phyloP scores from a whole-genome alignment of 2,888 invertebrate genomes.

The Phragmatobia fuliginosa region DNA sequence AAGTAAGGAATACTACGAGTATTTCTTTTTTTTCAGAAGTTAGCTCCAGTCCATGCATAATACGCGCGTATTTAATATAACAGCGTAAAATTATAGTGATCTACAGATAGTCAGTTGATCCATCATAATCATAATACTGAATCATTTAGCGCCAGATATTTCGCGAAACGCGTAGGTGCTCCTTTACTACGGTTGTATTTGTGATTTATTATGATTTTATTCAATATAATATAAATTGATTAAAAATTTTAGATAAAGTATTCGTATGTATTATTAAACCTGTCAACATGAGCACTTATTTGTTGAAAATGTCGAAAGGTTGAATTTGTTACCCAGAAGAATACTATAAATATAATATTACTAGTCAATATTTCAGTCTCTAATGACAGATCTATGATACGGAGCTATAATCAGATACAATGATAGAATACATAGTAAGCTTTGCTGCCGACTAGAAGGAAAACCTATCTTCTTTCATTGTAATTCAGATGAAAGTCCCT shows the following conservation, averaged over 20 bases:
- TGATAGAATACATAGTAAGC: conserved; percentile 26
- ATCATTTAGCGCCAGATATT: conserved; percentile 12
- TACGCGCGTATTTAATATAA: neutral
- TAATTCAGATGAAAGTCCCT: conserved; percentile 24
- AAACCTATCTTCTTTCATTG: conserved; percentile 26
- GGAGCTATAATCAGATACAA: conserved; percentile 38
- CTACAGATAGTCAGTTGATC: neutral
- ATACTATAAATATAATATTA: conserved; percentile 33
- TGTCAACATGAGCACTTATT: conserved; percentile 33
- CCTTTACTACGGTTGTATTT: neutral
- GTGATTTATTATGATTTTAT: conserved; percentile 4
- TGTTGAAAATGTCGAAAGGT: conserved; percentile 27
- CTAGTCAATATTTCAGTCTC: conserved; percentile 28
- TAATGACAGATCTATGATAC: conserved; percentile 40
- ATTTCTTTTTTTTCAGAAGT: neutral
- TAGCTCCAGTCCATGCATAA: neutral
- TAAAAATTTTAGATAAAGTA: conserved; percentile 6
- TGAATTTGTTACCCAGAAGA: conserved; percentile 24
- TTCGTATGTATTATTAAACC: conserved; percentile 34
- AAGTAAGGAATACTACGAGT: neutral
- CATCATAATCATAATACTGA: neutral
- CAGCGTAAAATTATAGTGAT: neutral
- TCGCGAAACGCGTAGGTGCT: neutral
- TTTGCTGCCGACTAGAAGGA: neutral
- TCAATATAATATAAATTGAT: neutral